Conservation (phyloP, 2,797 vertebrate species). For the Pachyuromys duprasi region DNA sequence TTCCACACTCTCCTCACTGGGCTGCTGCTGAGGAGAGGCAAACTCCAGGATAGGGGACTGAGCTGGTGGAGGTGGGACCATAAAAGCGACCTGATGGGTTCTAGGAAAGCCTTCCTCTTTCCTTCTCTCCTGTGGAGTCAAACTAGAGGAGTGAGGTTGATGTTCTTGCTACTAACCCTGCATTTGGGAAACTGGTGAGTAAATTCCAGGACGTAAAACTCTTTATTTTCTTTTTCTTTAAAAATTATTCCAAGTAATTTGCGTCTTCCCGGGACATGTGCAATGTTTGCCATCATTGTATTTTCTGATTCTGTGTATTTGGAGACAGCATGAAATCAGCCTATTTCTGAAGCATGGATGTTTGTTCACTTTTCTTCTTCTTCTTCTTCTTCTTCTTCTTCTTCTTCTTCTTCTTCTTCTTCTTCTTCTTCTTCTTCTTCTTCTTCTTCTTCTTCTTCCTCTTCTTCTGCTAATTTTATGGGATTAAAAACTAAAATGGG, state of each 20-base stretch:
- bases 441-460: too few species aligned
- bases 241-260: slow-evolving; percentile 10
- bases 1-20: background rate
- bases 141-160: slow-evolving; percentile 81
- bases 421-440: too few species aligned
- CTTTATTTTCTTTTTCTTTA: background rate
- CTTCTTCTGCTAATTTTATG: background rate
- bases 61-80: background rate
- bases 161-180: slow-evolving; percentile 86
- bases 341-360: background rate
- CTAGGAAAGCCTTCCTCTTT: slow-evolving; percentile 59
- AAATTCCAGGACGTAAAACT: slow-evolving; percentile 25
- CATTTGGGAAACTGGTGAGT: slow-evolving; percentile 88
- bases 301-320: background rate
- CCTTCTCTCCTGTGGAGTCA: slow-evolving; percentile 78
- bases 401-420: too few species aligned
- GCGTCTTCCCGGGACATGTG: background rate
- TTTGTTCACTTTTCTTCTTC: slow-evolving; percentile 3
- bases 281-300: background rate
- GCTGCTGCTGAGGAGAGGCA: slow-evolving; percentile 29
- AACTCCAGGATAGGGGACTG: slow-evolving; percentile 48
- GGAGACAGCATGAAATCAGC: background rate
- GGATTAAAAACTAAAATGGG: background rate
- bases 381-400: too few species aligned
- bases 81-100: slow-evolving; percentile 79